Percentiles rank a stretch among this genome's conserved stretches.
Conservation (phyloP, 2,797 vertebrate genomes). For the Epinephelus malabaricus region DNA sequence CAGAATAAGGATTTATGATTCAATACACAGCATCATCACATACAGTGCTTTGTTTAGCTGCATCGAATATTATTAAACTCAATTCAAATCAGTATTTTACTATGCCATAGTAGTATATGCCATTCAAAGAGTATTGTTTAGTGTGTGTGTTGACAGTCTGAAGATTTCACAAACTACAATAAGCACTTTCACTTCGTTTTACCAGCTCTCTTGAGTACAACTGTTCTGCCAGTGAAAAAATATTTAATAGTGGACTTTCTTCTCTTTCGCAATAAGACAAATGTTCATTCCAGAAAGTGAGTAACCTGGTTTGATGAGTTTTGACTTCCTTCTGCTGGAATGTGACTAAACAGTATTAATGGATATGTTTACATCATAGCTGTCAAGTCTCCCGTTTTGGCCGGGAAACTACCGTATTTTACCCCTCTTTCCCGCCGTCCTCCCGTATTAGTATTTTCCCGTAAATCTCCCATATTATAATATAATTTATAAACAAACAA, state of each 20-base stretch:
- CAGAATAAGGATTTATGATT: neutral
- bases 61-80: neutral
- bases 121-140: neutral
- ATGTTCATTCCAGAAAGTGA: too few species aligned
- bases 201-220: neutral
- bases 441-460: too few species aligned
- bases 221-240: neutral
- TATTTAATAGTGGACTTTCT: neutral
- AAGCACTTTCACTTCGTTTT: neutral
- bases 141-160: too few species aligned
- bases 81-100: neutral
- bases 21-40: neutral
- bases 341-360: neutral
- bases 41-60: neutral
- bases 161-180: neutral
- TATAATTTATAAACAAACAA: too few species aligned
- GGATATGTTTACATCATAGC: too few species aligned
- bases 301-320: neutral
- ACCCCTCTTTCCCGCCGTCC: too few species aligned
- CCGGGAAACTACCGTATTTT: too few species aligned
- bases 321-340: slow-evolving; percentile 5
- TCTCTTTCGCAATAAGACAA: neutral
- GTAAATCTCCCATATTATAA: too few species aligned
- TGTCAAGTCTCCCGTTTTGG: too few species aligned
- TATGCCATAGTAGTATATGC: too few species aligned